Percentiles rank a stretch among this genome's conserved stretches.
Conservation (phyloP, 2,888 invertebrate genomes). For the Caenorhabditis wallacei region DNA sequence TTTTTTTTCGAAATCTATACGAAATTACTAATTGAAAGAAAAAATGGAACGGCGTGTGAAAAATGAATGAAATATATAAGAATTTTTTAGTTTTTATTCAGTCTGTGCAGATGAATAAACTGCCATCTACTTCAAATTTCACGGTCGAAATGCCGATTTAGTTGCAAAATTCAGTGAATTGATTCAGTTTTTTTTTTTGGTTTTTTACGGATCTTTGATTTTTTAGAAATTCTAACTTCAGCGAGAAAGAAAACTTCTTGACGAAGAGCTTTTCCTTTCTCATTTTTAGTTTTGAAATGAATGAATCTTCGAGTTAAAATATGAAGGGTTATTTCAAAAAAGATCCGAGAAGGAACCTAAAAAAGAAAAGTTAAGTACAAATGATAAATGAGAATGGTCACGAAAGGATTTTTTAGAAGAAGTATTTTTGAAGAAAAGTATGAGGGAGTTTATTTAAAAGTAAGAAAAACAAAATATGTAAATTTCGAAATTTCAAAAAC, state of each 20-base stretch:
- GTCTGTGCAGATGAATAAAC: background rate
- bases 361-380: background rate
- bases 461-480: too few species aligned
- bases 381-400: background rate
- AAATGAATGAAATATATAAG: background rate
- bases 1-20: constrained; percentile 31
- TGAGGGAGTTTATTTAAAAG: too few species aligned
- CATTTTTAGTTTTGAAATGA: too few species aligned
- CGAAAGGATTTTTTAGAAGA: background rate
- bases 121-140: constrained; percentile 10
- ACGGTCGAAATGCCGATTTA: background rate
- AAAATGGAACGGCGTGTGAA: constrained; percentile 31
- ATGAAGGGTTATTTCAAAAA: too few species aligned
- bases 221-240: too few species aligned
- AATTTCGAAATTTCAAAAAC: too few species aligned
- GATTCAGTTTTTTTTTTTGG: too few species aligned
- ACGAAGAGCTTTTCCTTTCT: too few species aligned
- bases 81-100: background rate
- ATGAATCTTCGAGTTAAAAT: too few species aligned
- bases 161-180: background rate
- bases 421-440: too few species aligned
- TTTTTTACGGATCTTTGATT: background rate
- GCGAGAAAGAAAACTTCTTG: too few species aligned
- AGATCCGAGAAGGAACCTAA: background rate
- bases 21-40: constrained; percentile 30